Evolutionary conservation across 2,797 vertebrate species (phyloP), one percentile per base, ranked within the genome.

Genomic region (Acanthornis magna): DNA sequence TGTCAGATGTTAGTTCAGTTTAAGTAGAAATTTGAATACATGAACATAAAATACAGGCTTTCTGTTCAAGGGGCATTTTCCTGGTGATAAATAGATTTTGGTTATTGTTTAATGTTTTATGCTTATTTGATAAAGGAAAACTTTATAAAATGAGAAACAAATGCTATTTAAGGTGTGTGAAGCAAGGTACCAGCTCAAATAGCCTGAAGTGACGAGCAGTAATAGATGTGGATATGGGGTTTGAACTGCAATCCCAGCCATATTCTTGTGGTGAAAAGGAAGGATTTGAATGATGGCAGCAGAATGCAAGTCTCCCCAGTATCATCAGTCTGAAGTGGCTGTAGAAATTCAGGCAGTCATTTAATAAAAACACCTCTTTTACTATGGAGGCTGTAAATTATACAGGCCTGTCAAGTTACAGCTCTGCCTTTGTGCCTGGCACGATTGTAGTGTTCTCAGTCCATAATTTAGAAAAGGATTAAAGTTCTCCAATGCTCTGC

Each of bases 381-480:
- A 93, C 93, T 92, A 75, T 83, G 83, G 84, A 93, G 93, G 93
- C 87, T 85, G 96, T 90, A 95, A 93, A 90, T 96, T 95, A 97
- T 96, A 95, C 96, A 97, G 97, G 94, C 83, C 98, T 98, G 96
- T 96, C 96, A 97, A 93, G 90, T 94, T 97, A 94, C 95, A 97
- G 93, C 86, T 93, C 68, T 97, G 97, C 97, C 98, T 98, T 98
- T 98, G 97, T 98, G 98, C 97, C 95, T 67, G 91, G 80, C 89
- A 90, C 0, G 94, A 95, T 87, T 95, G 91, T 90, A 91, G 92
- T 98, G 97, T 98, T 98, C 97, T 98, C 97, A 98, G 97, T 97
- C 97, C 97, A 97, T 98, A 98, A 98, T 98, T 98, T 98, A 98
- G 95, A 97, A 96, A 98, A 97, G 96, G 91, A 94, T 93, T 93